Evolutionary conservation across 1,140 invertebrate genomes (phyloP).

Genomic region (Hylyphantes graminicola): DNA sequence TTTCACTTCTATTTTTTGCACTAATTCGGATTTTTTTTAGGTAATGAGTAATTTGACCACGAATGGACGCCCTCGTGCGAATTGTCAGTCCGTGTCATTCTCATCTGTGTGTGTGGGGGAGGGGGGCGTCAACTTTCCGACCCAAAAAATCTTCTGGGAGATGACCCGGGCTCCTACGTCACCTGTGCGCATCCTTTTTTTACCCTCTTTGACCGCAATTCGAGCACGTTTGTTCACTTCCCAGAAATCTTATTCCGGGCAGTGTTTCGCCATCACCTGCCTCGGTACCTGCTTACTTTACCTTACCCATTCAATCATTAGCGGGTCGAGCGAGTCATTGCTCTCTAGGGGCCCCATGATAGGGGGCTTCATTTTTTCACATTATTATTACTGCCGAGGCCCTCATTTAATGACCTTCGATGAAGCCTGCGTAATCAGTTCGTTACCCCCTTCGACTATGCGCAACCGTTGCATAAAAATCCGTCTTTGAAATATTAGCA

Average conservation of each 20-base stretch:
- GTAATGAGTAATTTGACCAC: too few relatives aligned
- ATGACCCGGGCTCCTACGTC: constrained; percentile 37
- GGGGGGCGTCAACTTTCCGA: constrained; percentile 19
- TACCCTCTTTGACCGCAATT: constrained; percentile 57
- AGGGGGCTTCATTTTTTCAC: constrained; percentile 41
- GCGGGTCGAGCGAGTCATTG: constrained; percentile 53
- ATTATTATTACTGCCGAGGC: constrained; percentile 18
- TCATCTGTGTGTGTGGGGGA: neutral
- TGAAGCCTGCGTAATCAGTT: constrained; percentile 58
- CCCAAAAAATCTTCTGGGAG: constrained; percentile 21
- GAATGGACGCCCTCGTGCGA: constrained; percentile 2
- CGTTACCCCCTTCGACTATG: constrained; percentile 55
- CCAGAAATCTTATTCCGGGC: constrained; percentile 40
- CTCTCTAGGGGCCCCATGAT: constrained; percentile 42
- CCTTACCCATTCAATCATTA: constrained; percentile 57
- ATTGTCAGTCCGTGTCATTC: constrained; percentile 13
- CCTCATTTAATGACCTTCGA: constrained; percentile 55
- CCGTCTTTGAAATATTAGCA: constrained; percentile 43
- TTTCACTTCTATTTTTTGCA: too few relatives aligned
- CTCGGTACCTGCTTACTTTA: constrained; percentile 22
- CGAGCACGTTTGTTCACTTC: constrained; percentile 43
- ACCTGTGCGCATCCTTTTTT: constrained; percentile 36
- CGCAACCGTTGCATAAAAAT: constrained; percentile 42
- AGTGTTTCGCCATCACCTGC: constrained; percentile 48
- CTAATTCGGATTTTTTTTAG: too few relatives aligned